These are phyloP conservation scores for Myzus persicae DNA, from an alignment of 1,140 invertebrate species.

Conservation along the genomic window DNA sequence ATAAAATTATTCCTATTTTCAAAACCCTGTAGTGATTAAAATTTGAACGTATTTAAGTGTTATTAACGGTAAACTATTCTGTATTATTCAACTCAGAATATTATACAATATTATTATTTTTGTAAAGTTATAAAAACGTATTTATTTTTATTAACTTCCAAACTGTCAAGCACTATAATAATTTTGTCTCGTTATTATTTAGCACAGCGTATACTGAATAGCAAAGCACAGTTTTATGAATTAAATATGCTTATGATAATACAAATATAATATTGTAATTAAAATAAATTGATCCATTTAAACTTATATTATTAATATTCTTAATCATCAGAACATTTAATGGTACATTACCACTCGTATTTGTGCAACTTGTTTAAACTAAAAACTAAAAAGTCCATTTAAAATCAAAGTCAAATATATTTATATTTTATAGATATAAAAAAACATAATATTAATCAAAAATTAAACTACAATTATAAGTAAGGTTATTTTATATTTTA, in stretches of 20 bases:
- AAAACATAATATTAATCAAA: not conserved
- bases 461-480: not conserved
- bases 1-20: not conserved
- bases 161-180: not conserved
- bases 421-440: not conserved
- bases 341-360: not conserved
- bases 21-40: not conserved
- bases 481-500: not conserved
- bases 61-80: not conserved
- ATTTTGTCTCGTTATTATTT: not conserved
- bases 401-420: not conserved
- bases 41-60: not conserved
- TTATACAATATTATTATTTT: not conserved
- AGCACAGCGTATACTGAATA: not conserved
- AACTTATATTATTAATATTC: not conserved
- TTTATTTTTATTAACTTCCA: not conserved
- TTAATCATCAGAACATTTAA: not conserved
- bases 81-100: not conserved
- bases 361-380: not conserved
- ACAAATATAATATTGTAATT: not conserved
- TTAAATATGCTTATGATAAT: not conserved
- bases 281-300: not conserved
- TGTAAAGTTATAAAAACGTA: not conserved
- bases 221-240: not conserved
- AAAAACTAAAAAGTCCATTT: not conserved